Base-by-base conservation (phyloP, 1,140 invertebrate species). In the Ceratina japonica region DNA sequence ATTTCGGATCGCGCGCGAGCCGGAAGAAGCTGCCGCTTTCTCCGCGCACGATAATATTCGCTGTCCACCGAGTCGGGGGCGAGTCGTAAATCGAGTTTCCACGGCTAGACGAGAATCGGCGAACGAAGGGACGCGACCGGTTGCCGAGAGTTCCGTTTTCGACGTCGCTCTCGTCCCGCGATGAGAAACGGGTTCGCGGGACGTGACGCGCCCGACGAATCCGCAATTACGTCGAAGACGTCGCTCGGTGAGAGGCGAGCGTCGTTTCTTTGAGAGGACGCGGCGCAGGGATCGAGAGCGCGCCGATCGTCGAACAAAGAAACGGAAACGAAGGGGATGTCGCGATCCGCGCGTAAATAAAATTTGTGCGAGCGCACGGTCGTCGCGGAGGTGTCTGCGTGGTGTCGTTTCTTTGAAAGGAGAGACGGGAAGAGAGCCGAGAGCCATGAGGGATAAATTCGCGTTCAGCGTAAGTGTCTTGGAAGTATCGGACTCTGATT, bases 371-470 rank as follows among this genome's bases (percentile, higher is more conserved):
- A 22, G n/a, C 7, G n/a, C 2, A 22, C 18, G 27, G 15, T n/a
- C 0, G 12, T 8, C 7, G 20, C 3, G 18, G 31, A 12, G 8
- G 22, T 61, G 1, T 20, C 59, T 61, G 7, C 16, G 18, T 1
- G 22, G 2, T 12, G 8, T 68, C 24, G 3, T 56, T 64, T 22
- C 13, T 31, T 56, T 13, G 1, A 18, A 4, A 16, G 5, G 37
- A n/a, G 8, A 0, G 7, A 59, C 12, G n/a, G 7, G 68, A 20
- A 27, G 18, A 49, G 12, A 71, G 16, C 49, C 31, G 24, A 49
- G 22, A 65, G 84, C 73, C 68, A 90, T 90, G 89, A 81, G 88
- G 54, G 86, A 90, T 58, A 90, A 89, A 71, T 90, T 90, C 71
- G 75, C 85, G 52, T 89, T 89, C 58, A 72, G 59, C 68, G 89